Evolutionary conservation across 2,797 vertebrate species (phyloP).

Genomic region (Lagocephalus sceleratus): DNA sequence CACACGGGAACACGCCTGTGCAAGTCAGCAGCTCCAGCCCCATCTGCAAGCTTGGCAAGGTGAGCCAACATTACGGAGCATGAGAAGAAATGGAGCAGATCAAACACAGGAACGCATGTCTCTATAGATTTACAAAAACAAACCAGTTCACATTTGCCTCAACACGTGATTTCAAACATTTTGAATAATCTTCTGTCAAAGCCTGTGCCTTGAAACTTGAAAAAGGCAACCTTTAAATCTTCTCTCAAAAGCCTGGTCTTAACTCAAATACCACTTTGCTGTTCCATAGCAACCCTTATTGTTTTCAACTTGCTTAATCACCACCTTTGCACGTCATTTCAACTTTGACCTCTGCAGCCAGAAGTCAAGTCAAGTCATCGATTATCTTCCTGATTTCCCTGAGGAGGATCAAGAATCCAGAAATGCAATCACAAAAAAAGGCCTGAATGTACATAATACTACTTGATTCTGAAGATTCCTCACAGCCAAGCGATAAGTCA

Average conservation of each 20-base stretch:
- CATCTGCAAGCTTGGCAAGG: conserved; percentile 31
- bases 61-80: conserved; percentile 20
- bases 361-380: conserved; percentile 52
- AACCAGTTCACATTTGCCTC: conserved; percentile 20
- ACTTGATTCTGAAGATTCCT: conserved; percentile 48
- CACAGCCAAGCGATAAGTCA: conserved; percentile 49
- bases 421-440: conserved; percentile 29
- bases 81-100: conserved; percentile 34
- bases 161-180: conserved; percentile 34
- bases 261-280: conserved; percentile 41
- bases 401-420: conserved; percentile 40
- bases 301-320: conserved; percentile 45
- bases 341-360: conserved; percentile 68
- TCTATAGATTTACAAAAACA: conserved; percentile 22
- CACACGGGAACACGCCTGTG: conserved; percentile 37
- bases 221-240: conserved; percentile 29
- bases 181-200: conserved; percentile 38
- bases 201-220: conserved; percentile 12
- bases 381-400: conserved; percentile 43
- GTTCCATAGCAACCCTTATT: conserved; percentile 55
- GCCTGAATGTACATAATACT: conserved; percentile 27
- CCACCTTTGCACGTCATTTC: conserved; percentile 62
- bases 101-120: conserved; percentile 27
- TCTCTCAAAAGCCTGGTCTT: conserved; percentile 31
- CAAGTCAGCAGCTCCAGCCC: conserved; percentile 36